A percentile compares a stretch with the other conserved stretches of the same genome.
phyloP scores from a whole-genome alignment of 2,797 vertebrate genomes.

The Danio kyathit region DNA sequence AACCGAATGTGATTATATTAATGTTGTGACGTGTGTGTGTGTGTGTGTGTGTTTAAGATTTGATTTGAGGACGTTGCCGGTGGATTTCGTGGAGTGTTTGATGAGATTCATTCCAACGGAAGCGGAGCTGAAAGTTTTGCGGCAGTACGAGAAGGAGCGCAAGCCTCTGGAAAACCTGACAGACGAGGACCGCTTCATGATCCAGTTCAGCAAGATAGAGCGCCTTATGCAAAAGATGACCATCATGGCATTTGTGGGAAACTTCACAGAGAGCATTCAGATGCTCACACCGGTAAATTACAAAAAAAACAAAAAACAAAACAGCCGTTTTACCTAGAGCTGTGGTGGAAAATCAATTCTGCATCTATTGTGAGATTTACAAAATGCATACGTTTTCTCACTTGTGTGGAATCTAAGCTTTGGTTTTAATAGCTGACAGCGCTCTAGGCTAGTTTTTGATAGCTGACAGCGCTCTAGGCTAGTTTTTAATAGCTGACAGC shows the following conservation, averaged over 20 bases:
- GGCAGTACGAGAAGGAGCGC: slow-evolving; percentile 95
- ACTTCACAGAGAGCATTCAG: slow-evolving; percentile 92
- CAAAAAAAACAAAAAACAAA: background rate
- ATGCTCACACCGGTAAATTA: slow-evolving; percentile 92
- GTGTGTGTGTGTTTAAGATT: slow-evolving; percentile 77
- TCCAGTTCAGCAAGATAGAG: slow-evolving; percentile 98
- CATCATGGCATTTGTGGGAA: slow-evolving; percentile 97
- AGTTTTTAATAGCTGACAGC: too few relatives aligned
- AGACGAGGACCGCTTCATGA: slow-evolving; percentile 97
- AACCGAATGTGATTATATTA: background rate
- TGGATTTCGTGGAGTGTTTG: slow-evolving; percentile 96
- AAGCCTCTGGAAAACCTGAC: slow-evolving; percentile 93
- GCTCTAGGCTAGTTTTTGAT: too few relatives aligned
- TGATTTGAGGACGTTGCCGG: slow-evolving; percentile 91
- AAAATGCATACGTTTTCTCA: too few relatives aligned
- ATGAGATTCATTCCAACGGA: slow-evolving; percentile 97
- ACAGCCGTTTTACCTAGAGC: background rate
- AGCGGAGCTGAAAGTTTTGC: slow-evolving; percentile 89
- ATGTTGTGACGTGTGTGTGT: background rate
- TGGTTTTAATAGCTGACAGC: too few relatives aligned
- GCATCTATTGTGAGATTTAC: too few relatives aligned
- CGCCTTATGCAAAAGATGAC: slow-evolving; percentile 98
- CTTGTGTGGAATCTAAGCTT: too few relatives aligned
- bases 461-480: too few relatives aligned
- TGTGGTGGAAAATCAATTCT: too few relatives aligned